phyloP scores from a whole-genome alignment of 2,888 invertebrate species.

The Hartigia nigra region DNA sequence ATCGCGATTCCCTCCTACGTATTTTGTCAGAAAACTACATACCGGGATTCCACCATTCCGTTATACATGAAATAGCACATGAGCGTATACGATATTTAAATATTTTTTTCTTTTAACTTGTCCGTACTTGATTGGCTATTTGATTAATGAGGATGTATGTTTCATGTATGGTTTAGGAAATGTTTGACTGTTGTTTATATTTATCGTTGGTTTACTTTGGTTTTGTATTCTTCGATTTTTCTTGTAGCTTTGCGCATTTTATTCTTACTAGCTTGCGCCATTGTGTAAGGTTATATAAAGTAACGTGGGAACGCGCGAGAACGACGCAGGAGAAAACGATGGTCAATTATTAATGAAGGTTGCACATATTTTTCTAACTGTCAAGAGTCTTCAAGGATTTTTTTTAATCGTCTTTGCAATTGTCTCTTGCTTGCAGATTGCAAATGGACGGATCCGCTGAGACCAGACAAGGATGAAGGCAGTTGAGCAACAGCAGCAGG shows the following conservation, averaged over 20 bases:
- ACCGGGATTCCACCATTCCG: too few species aligned
- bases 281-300: not conserved
- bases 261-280: not conserved
- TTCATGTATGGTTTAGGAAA: not conserved
- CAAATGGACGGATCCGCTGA: not conserved
- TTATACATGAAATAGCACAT: too few species aligned
- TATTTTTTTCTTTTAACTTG: too few species aligned
- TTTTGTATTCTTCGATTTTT: not conserved
- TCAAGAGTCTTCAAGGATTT: too few species aligned
- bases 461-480: constrained; percentile 45
- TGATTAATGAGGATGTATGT: not conserved
- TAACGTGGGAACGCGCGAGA: not conserved
- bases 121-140: not conserved
- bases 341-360: not conserved
- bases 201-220: not conserved
- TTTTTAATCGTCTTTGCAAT: too few species aligned
- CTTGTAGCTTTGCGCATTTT: not conserved
- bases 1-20: constrained; percentile 7
- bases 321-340: not conserved
- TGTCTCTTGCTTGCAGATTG: not conserved
- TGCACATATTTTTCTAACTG: not conserved
- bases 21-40: too few species aligned
- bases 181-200: not conserved
- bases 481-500: constrained; percentile 38
- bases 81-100: too few species aligned